phyloP scores from a whole-genome alignment of 2,888 invertebrate genomes.

The Amphipoea oculea region DNA sequence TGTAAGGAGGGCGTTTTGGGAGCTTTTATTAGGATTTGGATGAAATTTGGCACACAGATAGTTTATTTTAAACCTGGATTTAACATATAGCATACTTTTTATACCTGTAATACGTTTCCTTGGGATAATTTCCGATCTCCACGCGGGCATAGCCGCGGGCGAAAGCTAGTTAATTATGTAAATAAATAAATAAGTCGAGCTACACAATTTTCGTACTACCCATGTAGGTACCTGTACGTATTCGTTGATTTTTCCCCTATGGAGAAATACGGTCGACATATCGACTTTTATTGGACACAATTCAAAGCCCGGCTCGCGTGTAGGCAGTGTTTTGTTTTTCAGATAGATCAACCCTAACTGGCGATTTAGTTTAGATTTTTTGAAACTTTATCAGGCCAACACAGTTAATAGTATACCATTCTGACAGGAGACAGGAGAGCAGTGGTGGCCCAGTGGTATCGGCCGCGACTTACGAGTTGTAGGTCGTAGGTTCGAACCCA shows the following conservation, averaged over 20 bases:
- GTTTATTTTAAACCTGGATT: no score
- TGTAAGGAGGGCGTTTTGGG: not conserved
- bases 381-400: not conserved
- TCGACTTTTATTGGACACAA: conserved; percentile 50
- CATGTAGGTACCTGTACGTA: not conserved
- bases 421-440: no score
- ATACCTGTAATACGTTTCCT: no score
- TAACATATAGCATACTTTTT: no score
- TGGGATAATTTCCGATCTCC: no score
- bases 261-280: conserved; percentile 33
- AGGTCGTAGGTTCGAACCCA: no score
- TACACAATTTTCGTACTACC: not conserved
- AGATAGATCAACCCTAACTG: conserved; percentile 38
- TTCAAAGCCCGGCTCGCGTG: conserved; percentile 13
- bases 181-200: not conserved
- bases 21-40: no score
- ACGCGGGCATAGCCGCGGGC: no score
- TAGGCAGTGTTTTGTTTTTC: conserved; percentile 34
- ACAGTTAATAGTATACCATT: not conserved
- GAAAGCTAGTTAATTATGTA: no score
- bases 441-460: no score
- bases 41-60: no score
- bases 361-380: conserved; percentile 23
- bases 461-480: no score
- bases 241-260: conserved; percentile 14